Evolutionary conservation across 2,888 invertebrate species (phyloP).

Genomic region (Cosmorhoe ocellata): DNA sequence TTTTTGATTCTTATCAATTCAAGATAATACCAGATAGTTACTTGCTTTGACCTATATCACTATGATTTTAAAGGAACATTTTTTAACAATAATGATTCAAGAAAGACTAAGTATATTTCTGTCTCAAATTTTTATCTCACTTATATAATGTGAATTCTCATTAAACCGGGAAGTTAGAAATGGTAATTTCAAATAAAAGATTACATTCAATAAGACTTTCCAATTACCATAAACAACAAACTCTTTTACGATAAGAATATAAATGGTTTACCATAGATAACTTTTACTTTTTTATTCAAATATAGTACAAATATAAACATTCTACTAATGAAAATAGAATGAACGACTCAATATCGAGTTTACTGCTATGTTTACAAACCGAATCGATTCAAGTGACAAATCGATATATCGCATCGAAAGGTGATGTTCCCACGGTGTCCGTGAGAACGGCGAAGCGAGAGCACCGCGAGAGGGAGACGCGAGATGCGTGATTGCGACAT

Average conservation of each 20-base stretch:
- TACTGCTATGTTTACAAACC: conserved; percentile 25
- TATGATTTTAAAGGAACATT: no score
- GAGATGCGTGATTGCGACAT: conserved; percentile 29
- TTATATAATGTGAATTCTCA: no score
- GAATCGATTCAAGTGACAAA: conserved; percentile 48
- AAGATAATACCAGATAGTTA: no score
- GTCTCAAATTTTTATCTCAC: no score
- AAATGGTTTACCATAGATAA: conserved; percentile 10
- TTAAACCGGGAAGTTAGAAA: no score
- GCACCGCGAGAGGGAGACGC: conserved; percentile 22
- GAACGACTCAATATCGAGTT: conserved; percentile 9
- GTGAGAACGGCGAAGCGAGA: conserved; percentile 54
- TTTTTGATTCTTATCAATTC: no score
- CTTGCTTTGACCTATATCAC: no score
- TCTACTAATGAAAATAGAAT: conserved; percentile 6
- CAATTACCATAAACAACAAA: neutral
- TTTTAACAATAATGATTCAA: no score
- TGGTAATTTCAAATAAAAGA: no score
- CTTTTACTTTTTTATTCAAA: conserved; percentile 7
- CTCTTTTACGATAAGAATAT: conserved; percentile 2
- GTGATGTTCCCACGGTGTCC: conserved; percentile 58
- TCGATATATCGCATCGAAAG: conserved; percentile 51
- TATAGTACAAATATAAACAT: conserved; percentile 6
- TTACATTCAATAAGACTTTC: no score
- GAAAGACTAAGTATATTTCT: no score